These are phyloP conservation scores for Polypterus bichir DNA, from an alignment of 2,113 vertebrate species.

Conservation along the genomic window DNA sequence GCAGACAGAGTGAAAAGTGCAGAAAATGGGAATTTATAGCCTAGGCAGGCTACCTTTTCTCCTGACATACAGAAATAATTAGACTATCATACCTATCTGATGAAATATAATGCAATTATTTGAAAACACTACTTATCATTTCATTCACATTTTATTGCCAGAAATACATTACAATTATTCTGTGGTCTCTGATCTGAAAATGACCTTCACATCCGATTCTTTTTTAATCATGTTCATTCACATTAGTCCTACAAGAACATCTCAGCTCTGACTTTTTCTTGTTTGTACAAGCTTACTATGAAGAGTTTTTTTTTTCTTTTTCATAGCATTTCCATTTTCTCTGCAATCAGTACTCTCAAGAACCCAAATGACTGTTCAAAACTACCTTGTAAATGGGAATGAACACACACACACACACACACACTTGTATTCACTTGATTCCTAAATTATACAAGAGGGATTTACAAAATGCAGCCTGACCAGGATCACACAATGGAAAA, in stretches of 20 bases:
- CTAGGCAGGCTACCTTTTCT: slow-evolving; percentile 68
- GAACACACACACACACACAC: not conserved
- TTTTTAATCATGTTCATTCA: slow-evolving; percentile 54
- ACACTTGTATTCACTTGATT: slow-evolving; percentile 49
- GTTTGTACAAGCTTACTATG: slow-evolving; percentile 70
- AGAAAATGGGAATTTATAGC: slow-evolving; percentile 89
- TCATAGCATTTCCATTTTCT: slow-evolving; percentile 65
- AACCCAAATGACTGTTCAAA: slow-evolving; percentile 64
- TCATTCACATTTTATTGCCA: slow-evolving; percentile 42
- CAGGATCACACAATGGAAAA: slow-evolving; percentile 52
- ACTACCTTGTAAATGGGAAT: slow-evolving; percentile 48
- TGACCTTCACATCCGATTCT: slow-evolving; percentile 45
- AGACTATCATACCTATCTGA: slow-evolving; percentile 66
- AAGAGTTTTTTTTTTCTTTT: slow-evolving; percentile 66
- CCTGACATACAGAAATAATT: slow-evolving; percentile 65
- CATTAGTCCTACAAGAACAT: slow-evolving; percentile 66
- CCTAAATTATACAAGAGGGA: slow-evolving; percentile 60
- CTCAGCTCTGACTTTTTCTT: slow-evolving; percentile 69
- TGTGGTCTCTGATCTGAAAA: slow-evolving; percentile 43
- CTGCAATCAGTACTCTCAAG: slow-evolving; percentile 59
- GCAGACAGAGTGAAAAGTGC: slow-evolving; percentile 73
- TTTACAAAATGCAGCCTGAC: slow-evolving; percentile 71
- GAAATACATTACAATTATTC: slow-evolving; percentile 44
- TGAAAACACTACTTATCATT: slow-evolving; percentile 56
- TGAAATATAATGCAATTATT: slow-evolving; percentile 62